Conservation (phyloP, 2,888 invertebrate species). For the Parapristionchus giblindavisi region DNA sequence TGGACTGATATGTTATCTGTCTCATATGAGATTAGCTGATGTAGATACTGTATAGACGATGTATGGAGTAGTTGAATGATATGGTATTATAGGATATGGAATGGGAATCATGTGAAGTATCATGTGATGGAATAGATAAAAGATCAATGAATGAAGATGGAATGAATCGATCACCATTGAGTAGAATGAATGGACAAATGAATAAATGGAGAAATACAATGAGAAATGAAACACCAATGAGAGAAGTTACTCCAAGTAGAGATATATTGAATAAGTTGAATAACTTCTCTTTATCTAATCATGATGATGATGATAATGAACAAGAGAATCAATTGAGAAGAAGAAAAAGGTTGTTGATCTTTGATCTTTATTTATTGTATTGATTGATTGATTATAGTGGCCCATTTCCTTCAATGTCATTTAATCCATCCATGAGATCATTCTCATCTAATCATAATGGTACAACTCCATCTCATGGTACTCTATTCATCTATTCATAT, state of each 20-base stretch:
- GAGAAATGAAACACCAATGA: slow-evolving; percentile 25
- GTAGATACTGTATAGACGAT: too few species aligned
- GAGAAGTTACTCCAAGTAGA: slow-evolving; percentile 23
- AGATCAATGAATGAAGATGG: not conserved
- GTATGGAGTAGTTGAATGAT: not conserved
- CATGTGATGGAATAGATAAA: not conserved
- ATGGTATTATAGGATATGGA: slow-evolving; percentile 46
- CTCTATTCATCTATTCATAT: too few species aligned
- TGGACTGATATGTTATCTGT: too few species aligned
- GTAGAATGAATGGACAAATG: slow-evolving; percentile 13
- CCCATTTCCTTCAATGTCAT: not conserved
- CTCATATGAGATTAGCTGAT: too few species aligned
- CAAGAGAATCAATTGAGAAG: not conserved
- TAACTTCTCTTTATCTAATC: slow-evolving; percentile 6
- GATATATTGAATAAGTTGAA: not conserved
- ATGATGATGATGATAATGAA: slow-evolving; percentile 21
- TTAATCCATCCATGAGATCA: not conserved
- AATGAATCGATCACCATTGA: slow-evolving; percentile 12
- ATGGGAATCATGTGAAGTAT: slow-evolving; percentile 50
- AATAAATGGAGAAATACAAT: slow-evolving; percentile 6
- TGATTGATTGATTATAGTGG: not conserved
- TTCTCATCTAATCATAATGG: not conserved
- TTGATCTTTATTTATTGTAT: not conserved
- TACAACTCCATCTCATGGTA: too few species aligned
- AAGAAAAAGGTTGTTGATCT: slow-evolving; percentile 13